Base-by-base conservation (phyloP, 2,888 invertebrate genomes). In the Fabriciana adippe region DNA sequence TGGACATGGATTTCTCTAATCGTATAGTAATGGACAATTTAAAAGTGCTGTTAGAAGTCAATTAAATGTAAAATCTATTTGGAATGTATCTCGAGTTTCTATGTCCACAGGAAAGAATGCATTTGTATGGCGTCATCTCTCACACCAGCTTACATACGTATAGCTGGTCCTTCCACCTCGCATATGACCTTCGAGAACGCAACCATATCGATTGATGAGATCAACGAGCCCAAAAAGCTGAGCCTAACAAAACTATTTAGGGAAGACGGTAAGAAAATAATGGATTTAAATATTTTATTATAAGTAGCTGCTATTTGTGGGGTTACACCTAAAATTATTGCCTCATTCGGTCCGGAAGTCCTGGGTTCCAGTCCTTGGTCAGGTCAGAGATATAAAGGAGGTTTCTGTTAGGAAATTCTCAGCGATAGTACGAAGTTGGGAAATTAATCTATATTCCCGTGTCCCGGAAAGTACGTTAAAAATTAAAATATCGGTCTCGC, bases 101-200 rank as follows among this genome's bases (percentile, higher is more conserved):
- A 26, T 59, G 61, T 60, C 86, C 87, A 65, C 83, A 93, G 94
- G 63, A 93, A 94, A 80, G 92, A 94, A 66, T 93, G 95, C 61
- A 84, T 94, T 35, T 94, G 94, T 70, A 94, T 97, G 94, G 95
- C 95, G 0, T 93, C 93, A 45, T 93, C 95, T 2, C 83, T 97
- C 18, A 90, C 94, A 0, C 97, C 97, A 1, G 95, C 96, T 0
- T 96, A 94, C 83, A 84, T 97, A 3, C 93, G 96, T 63, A 93
- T 97, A 55, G 95, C 95, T 18, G 96, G 97, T 0, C 95, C 95
- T 0, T 94, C 93, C 62, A 95, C 94, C 1, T 86, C 93, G 1
- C 86, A 85, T 62, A 85, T 94, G 70, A 80, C 81, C 16, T 90
- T 92, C 77, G 79, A 81, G 64, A 92, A 92, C 75, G 77, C 84